Base-by-base conservation (phyloP, 92 coral and sea anemone genomes). In the Ricordea florida region DNA sequence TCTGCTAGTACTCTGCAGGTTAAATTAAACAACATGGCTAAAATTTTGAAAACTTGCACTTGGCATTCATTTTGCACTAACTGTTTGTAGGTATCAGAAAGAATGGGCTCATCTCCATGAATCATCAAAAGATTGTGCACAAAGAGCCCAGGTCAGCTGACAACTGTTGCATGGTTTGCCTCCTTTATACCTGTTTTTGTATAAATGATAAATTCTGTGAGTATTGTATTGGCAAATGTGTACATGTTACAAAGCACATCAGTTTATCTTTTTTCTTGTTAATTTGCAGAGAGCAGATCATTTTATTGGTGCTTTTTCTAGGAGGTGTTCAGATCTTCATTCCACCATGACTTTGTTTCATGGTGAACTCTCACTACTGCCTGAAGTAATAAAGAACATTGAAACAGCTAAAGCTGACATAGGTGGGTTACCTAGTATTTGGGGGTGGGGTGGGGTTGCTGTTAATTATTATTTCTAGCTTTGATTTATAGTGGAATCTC, bases 51-150 rank as follows among this genome's bases (percentile, higher is more conserved):
- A 20, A 62, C 15, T 62, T n/a, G 67, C 14, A 16, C 32, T 32
- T 2, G 27, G 9, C 17, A 18, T 24, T 59, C 14, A 7, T 64
- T 3, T 3, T 31, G 20, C 22, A 0, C 18, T 24, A 0, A 26
- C 0, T 5, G 16, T 16, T 41, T 35, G 15, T 30, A 94, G 98
- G 79, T 94, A 82, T 72, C 91, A 80, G 11, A 82, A 78, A 45
- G 87, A 91, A 49, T 94, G 98, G 98, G 88, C 74, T 22, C 84
- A 88, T 59, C 64, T 94, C 29, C 98, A 94, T 87, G 88, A 82
- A 80, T 80, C 78, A 25, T 85, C 97, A 66, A 74, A 62, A 47
- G 85, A 81, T 25, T 80, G 87, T 20, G 93, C 98, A 34, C 79
- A 50, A 37, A 82, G 80, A 64, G 96, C 94, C 2, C 93, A 94